phyloP scores from a whole-genome alignment of 2,113 vertebrate species.

The Pungitius pungitius region DNA sequence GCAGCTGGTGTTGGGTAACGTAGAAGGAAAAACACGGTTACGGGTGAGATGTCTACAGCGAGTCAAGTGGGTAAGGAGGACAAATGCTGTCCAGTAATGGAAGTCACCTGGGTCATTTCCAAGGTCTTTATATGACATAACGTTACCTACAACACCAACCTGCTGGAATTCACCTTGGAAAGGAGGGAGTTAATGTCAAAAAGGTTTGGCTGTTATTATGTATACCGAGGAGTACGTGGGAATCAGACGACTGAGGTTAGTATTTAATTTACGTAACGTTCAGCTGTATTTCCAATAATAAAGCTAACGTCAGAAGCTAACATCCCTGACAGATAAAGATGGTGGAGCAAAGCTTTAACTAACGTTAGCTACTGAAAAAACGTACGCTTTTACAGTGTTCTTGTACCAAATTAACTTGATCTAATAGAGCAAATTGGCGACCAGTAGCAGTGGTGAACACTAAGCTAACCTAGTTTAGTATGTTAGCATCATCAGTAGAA shows the following conservation, averaged over 20 bases:
- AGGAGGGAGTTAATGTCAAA: background rate
- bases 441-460: background rate
- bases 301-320: background rate
- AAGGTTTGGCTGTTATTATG: background rate
- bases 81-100: slow-evolving; percentile 1
- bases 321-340: background rate
- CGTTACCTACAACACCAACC: slow-evolving; percentile 4
- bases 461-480: background rate
- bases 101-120: slow-evolving; percentile 34
- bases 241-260: background rate
- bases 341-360: background rate
- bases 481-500: slow-evolving; percentile 21
- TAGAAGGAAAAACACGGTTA: slow-evolving; percentile 10
- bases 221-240: too few species aligned
- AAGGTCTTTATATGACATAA: slow-evolving; percentile 16
- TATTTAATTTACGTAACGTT: background rate
- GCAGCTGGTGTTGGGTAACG: background rate
- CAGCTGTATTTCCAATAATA: background rate
- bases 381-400: background rate
- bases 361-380: background rate
- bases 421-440: background rate
- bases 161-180: background rate
- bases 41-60: background rate
- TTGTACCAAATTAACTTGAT: background rate
- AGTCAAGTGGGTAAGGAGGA: background rate